Percentiles rank a stretch among this genome's conserved stretches.
phyloP scores from a whole-genome alignment of 2,113 vertebrate genomes.

The Chroicocephalus ridibundus region DNA sequence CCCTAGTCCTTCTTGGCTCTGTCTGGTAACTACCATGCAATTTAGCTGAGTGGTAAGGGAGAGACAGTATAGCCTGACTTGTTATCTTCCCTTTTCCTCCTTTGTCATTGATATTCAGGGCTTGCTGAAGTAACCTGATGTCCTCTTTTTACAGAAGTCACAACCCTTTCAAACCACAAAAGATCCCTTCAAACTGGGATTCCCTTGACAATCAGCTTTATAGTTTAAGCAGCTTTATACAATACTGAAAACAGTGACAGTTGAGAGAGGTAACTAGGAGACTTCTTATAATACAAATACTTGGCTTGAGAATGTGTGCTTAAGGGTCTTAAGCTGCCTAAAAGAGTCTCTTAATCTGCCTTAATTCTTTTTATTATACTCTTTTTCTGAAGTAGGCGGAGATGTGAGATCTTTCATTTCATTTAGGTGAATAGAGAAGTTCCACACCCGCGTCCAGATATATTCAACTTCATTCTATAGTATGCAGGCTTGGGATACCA shows the following conservation, averaged over 20 bases:
- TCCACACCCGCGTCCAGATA: neutral
- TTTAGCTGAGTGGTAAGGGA: neutral
- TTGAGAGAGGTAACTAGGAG: constrained; percentile 39
- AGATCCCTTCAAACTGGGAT: constrained; percentile 12
- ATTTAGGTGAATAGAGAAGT: neutral
- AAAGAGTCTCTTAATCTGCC: constrained; percentile 1
- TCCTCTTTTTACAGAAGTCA: constrained; percentile 6
- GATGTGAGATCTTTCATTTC: neutral
- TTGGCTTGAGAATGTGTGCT: constrained; percentile 20
- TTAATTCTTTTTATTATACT: constrained; percentile 36
- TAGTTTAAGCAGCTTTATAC: constrained; percentile 49
- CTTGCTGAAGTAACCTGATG: neutral
- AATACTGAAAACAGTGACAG: constrained; percentile 6
- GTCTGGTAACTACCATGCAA: neutral
- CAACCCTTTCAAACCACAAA: neutral
- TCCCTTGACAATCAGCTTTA: constrained; percentile 50
- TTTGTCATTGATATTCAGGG: neutral
- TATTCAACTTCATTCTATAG: neutral
- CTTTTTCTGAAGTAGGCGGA: neutral
- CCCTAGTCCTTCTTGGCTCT: neutral
- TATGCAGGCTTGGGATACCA: neutral
- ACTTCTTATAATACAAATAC: constrained; percentile 8
- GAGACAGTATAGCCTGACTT: neutral
- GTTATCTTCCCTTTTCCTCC: neutral
- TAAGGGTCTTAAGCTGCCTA: constrained; percentile 36